phyloP scores from a whole-genome alignment of 2,888 invertebrate genomes.

The Parascotia fuliginaria region DNA sequence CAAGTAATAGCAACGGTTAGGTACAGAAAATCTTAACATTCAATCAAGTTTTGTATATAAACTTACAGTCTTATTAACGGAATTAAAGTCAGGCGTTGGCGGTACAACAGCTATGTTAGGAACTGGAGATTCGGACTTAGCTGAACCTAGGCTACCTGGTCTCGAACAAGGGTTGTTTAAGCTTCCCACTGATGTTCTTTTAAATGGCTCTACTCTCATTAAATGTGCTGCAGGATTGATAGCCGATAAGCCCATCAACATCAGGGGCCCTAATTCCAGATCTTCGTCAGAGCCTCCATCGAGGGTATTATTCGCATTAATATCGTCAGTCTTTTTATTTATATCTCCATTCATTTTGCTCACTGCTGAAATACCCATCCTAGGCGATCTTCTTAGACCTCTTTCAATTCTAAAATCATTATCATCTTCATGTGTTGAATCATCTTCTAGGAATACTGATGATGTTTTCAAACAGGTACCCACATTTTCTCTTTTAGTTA shows the following conservation, averaged over 20 bases:
- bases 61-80: constrained; percentile 79
- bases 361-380: constrained; percentile 79
- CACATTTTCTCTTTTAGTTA: constrained; percentile 75
- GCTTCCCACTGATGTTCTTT: constrained; percentile 57
- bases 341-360: constrained; percentile 83
- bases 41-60: constrained; percentile 9
- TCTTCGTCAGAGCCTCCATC: constrained; percentile 85
- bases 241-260: constrained; percentile 88
- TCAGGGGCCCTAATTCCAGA: constrained; percentile 87
- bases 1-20: constrained; percentile 21
- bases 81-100: constrained; percentile 88
- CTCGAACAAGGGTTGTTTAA: constrained; percentile 70
- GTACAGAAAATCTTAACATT: constrained; percentile 1
- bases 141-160: constrained; percentile 76
- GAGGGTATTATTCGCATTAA: constrained; percentile 64
- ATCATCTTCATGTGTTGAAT: constrained; percentile 75
- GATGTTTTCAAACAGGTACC: constrained; percentile 77
- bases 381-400: constrained; percentile 74
- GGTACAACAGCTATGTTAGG: constrained; percentile 91
- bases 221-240: constrained; percentile 87
- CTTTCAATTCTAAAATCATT: constrained; percentile 75
- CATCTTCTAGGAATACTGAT: constrained; percentile 78
- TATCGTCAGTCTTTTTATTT: constrained; percentile 76
- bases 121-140: constrained; percentile 79
- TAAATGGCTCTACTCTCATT: constrained; percentile 86